Percentiles rank a stretch among this genome's conserved stretches.
Conservation (phyloP, 2,888 invertebrate genomes). For the Nephrotoma appendiculata region DNA sequence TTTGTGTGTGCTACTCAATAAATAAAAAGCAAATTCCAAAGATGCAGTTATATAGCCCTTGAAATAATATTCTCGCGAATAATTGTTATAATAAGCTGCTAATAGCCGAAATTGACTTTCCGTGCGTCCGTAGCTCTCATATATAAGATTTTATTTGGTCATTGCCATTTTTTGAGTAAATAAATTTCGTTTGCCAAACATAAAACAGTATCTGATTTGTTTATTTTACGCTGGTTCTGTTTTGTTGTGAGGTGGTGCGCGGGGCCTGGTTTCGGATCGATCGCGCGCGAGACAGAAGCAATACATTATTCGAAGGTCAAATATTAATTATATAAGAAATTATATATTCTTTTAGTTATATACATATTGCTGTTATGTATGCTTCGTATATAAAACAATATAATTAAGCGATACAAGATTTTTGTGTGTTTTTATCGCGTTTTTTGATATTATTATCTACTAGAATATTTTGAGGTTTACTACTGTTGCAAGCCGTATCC, state of each 20-base stretch:
- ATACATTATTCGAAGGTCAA: neutral
- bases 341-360: neutral
- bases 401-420: neutral
- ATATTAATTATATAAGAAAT: neutral
- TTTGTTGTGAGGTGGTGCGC: neutral
- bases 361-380: neutral
- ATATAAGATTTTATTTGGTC: no score
- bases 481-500: neutral
- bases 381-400: neutral
- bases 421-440: neutral
- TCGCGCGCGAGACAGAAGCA: neutral
- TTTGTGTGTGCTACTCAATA: neutral
- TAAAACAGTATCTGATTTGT: neutral
- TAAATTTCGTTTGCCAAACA: neutral
- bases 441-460: neutral
- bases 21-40: neutral
- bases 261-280: neutral
- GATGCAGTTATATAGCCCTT: neutral
- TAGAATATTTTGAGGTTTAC: neutral
- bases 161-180: neutral
- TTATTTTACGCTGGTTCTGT: neutral
- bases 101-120: no score
- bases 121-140: no score
- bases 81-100: no score
- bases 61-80: no score